Evolutionary conservation across 2,113 vertebrate genomes (phyloP), one percentile per base, ranked within the genome.

Genomic region (Plestiodon gilberti): DNA sequence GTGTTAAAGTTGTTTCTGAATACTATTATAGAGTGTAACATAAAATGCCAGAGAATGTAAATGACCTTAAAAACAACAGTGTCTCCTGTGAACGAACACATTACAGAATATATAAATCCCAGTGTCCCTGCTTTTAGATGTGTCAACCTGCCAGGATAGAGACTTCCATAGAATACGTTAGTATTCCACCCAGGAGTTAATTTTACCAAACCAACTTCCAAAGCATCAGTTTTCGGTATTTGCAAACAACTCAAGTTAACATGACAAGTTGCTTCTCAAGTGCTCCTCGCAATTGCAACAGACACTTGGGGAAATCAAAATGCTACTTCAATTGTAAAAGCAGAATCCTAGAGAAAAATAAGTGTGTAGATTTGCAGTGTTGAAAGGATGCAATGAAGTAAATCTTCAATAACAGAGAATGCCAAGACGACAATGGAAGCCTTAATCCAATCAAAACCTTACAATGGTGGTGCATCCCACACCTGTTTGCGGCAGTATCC

Each of bases 31-130:
- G 78, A 95, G 93, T 94, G 92, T 96, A 95, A 95, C 91, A 95
- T 91, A 93, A 57, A 96, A 95, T 94, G 93, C 96, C 96, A 96
- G 96, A 96, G 94, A 96, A 95, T 95, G 89, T 96, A 94, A 86
- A 87, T 94, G 92, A 96, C 93, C 93, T 92, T 95, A 92, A 95
- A 75, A 94, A 91, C 93, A 90, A 92, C 90, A 81, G 94, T 82
- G 91, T 96, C 93, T 95, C 89, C 91, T 87, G 82, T 87, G 95
- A 96, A 90, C 93, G 92, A 28, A 86, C 81, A 4, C 81, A 59
- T 88, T 85, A 92, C 91, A 77, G 83, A 90, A 91, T 82, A 73
- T 0, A 1, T 33, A 2, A 7, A 87, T 10, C 0, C 80, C 93
- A 0, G 15, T 88, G 93, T 77, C 93, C 93, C 91, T 93, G 15